These are phyloP conservation scores for Penaeus chinensis DNA, from an alignment of 1,140 invertebrate species.

Conservation along the genomic window DNA sequence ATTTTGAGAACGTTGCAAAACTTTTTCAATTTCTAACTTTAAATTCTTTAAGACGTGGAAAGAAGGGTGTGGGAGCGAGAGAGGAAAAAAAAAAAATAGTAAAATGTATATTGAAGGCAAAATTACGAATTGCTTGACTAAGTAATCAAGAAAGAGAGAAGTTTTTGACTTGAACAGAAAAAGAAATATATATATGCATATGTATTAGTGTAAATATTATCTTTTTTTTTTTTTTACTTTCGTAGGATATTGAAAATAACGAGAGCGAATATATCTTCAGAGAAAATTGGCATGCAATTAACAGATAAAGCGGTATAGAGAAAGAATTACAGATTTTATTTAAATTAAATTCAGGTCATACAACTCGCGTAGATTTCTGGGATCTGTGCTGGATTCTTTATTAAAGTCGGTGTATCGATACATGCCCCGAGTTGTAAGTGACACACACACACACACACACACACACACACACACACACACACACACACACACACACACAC, in stretches of 20 bases:
- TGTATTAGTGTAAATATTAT: neutral
- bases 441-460: neutral
- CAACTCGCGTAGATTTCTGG: neutral
- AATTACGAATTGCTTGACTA: too few species aligned
- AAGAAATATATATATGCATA: neutral
- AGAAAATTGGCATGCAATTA: too few species aligned
- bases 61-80: neutral
- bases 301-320: too few species aligned
- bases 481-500: constrained; percentile 20
- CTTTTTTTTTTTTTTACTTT: neutral
- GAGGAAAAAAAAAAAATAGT: neutral
- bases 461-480: constrained; percentile 19
- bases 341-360: neutral
- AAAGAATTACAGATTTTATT: neutral
- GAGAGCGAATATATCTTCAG: neutral
- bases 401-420: too few species aligned
- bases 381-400: too few species aligned
- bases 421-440: too few species aligned
- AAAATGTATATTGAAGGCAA: too few species aligned
- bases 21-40: too few species aligned
- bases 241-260: neutral
- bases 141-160: too few species aligned
- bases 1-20: too few species aligned
- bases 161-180: neutral
- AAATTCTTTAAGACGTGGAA: neutral